A percentile compares a stretch with the other conserved stretches of the same genome.
Evolutionary conservation across 1,140 invertebrate species (phyloP).

Genomic region (Spodoptera frugiperda): DNA sequence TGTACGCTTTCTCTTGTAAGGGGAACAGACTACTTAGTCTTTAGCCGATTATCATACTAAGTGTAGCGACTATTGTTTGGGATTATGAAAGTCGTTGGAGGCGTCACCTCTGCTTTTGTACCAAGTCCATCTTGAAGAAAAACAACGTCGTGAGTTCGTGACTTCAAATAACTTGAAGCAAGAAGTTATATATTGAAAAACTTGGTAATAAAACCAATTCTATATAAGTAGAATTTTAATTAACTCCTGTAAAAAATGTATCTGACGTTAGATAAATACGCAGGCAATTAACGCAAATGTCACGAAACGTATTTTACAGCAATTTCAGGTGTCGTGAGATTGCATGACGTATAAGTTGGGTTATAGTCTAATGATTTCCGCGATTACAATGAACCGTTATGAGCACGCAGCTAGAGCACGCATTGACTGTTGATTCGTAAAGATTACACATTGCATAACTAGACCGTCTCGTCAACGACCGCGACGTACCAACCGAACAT

Average conservation of each 20-base stretch:
- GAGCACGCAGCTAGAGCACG: slow-evolving; percentile 54
- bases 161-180: slow-evolving; percentile 14
- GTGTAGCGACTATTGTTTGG: slow-evolving; percentile 72
- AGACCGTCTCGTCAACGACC: slow-evolving; percentile 56
- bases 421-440: slow-evolving; percentile 59
- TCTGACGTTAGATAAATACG: neutral
- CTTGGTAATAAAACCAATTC: slow-evolving; percentile 16
- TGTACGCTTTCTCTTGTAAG: slow-evolving; percentile 78
- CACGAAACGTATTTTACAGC: slow-evolving; percentile 24
- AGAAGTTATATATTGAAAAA: slow-evolving; percentile 36
- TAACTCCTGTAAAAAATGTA: slow-evolving; percentile 13
- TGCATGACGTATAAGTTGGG: slow-evolving; percentile 23
- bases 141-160: slow-evolving; percentile 12
- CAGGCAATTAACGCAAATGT: neutral
- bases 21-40: slow-evolving; percentile 73
- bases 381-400: slow-evolving; percentile 63
- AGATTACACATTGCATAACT: slow-evolving; percentile 69
- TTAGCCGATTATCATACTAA: slow-evolving; percentile 80
- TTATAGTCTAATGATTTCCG: slow-evolving; percentile 58
- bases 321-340: slow-evolving; percentile 28
- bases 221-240: slow-evolving; percentile 12
- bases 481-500: slow-evolving; percentile 54
- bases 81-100: slow-evolving; percentile 65
- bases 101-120: slow-evolving; percentile 35
- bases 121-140: slow-evolving; percentile 14